Conservation (phyloP, 2,888 invertebrate species). For the Volucella inflata region DNA sequence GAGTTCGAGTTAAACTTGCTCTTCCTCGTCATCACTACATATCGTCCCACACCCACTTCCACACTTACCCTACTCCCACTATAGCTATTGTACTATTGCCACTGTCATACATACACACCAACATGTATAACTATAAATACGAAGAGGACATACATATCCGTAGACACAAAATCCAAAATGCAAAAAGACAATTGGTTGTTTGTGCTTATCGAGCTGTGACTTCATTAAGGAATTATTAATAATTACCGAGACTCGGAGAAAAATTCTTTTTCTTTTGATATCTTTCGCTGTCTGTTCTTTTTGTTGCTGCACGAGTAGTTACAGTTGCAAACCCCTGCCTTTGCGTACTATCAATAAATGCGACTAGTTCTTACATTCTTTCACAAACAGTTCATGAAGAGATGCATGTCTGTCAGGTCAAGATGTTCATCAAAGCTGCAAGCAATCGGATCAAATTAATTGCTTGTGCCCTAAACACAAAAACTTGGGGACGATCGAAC, state of each 20-base stretch:
- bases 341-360: slow-evolving; percentile 47
- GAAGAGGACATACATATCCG: slow-evolving; percentile 13
- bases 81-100: slow-evolving; percentile 13
- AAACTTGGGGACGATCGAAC: not conserved
- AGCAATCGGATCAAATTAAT: slow-evolving; percentile 58
- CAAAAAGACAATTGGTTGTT: slow-evolving; percentile 77
- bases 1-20: slow-evolving; percentile 9
- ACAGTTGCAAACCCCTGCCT: slow-evolving; percentile 16
- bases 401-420: slow-evolving; percentile 27
- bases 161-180: slow-evolving; percentile 70
- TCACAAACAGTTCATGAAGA: not conserved
- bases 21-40: slow-evolving; percentile 29
- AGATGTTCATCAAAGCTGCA: slow-evolving; percentile 59
- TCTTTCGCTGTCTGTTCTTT: slow-evolving; percentile 45
- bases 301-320: slow-evolving; percentile 15
- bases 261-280: slow-evolving; percentile 58
- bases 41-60: slow-evolving; percentile 10
- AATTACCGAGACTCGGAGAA: slow-evolving; percentile 74
- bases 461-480: slow-evolving; percentile 30
- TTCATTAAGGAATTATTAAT: slow-evolving; percentile 78
- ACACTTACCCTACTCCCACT: slow-evolving; percentile 26
- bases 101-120: slow-evolving; percentile 19
- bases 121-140: no score
- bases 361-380: slow-evolving; percentile 8
- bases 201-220: slow-evolving; percentile 77